Evolutionary conservation across 2,797 vertebrate species (phyloP).

Genomic region (Merluccius polli): DNA sequence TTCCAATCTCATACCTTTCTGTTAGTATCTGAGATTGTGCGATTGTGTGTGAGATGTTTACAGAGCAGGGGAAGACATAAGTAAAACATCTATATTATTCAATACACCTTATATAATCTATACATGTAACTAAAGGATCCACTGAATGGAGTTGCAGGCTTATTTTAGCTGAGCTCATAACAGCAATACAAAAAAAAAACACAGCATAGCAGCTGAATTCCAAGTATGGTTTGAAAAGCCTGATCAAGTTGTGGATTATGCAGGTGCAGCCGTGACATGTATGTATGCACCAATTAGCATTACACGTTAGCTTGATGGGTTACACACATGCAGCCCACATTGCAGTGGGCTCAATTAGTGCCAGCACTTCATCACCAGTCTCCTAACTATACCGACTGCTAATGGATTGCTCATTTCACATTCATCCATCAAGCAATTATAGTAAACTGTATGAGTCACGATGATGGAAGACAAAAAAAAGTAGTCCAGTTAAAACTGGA

Average conservation of each 20-base stretch:
- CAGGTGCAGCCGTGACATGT: constrained; percentile 36
- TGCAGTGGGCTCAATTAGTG: constrained; percentile 53
- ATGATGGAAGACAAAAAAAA: constrained; percentile 23
- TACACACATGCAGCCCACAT: constrained; percentile 30
- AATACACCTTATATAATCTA: neutral
- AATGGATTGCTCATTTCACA: constrained; percentile 54
- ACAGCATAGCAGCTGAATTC: constrained; percentile 3
- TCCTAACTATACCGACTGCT: constrained; percentile 38
- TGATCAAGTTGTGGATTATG: constrained; percentile 19
- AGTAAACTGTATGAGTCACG: constrained; percentile 48
- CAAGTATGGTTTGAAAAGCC: constrained; percentile 5
- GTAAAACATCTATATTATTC: constrained; percentile 1
- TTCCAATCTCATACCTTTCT: constrained; percentile 2
- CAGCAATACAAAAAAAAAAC: constrained; percentile 12
- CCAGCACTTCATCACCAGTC: constrained; percentile 52
- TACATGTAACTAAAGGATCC: neutral
- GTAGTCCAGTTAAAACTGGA: constrained; percentile 19
- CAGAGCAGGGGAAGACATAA: neutral
- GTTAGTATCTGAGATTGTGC: neutral
- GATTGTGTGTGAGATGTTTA: neutral
- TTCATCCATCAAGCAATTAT: constrained; percentile 57
- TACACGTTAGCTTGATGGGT: constrained; percentile 34
- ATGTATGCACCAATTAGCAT: constrained; percentile 45
- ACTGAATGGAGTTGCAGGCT: neutral
- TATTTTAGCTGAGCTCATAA: constrained; percentile 1